Evolutionary conservation across 2,797 vertebrate species (phyloP).

Genomic region (Calcarius lapponicus): DNA sequence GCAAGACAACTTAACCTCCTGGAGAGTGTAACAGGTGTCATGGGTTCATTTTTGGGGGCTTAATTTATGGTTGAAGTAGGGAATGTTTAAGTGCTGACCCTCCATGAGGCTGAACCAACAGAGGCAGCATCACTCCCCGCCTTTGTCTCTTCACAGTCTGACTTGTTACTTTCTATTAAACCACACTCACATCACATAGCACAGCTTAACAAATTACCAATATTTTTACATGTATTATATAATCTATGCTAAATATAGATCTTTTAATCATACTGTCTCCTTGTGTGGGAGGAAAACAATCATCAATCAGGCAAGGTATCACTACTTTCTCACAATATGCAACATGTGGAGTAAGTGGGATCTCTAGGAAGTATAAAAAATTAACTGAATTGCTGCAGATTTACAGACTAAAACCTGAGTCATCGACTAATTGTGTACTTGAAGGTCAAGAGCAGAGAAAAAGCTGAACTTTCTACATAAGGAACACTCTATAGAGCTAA

Average conservation of each 20-base stretch:
- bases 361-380: neutral
- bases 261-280: neutral
- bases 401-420: neutral
- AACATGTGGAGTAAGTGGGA: neutral
- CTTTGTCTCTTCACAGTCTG: neutral
- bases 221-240: neutral
- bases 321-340: neutral
- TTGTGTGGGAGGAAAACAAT: neutral
- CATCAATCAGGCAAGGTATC: neutral
- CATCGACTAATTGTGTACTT: neutral
- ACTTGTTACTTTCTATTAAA: neutral
- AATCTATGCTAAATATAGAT: neutral
- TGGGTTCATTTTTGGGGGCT: rapidly evolving
- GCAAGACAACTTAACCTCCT: neutral
- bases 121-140: neutral
- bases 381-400: neutral
- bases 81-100: neutral
- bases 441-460: neutral
- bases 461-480: neutral
- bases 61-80: neutral
- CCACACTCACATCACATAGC: neutral
- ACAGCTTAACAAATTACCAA: neutral
- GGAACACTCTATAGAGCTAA: neutral
- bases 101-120: neutral
- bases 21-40: neutral